Evolutionary conservation across 2,888 invertebrate genomes (phyloP), one percentile per base, ranked within the genome.

Genomic region (Ophion slaviceki): DNA sequence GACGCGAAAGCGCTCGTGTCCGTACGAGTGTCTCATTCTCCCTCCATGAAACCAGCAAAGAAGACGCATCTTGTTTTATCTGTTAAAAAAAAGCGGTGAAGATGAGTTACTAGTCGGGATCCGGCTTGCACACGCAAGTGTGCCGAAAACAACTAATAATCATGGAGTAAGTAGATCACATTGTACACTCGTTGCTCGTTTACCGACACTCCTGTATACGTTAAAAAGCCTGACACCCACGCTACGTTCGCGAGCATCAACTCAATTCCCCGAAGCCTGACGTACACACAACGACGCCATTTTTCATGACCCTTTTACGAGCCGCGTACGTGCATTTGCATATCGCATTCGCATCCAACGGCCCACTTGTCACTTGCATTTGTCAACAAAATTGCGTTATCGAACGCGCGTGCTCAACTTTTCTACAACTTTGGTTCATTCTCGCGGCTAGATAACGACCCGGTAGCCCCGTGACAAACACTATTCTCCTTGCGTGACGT

Each of bases 41-140:
- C 89, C 92, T 92, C 92, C 92, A 94, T 94, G 94, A 91, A 89
- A 90, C 91, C 87, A 76, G 85, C 77, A 88, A 90, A 87, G 87
- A 92, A 91, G 92, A 92, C 90, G 89, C 91, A 82, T 80, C 84
- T 94, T 94, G 94, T 94, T 94, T 94, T 93, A 94, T 92, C 93
- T 91, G 94, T 94, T 94, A 94, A 94, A 93, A 94, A 94, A 92
- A 83, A 85, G 88, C 95, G 95, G 94, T 95, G 95, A 96, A 95
- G 95, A 97, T 97, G 96, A 96, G 95, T 96, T 95, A 96, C 95
- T 97, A 97, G 96, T 96, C 94, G 94, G 92, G 93, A 94, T 94
- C 94, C 93, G 94, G 92, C 95, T 95, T 95, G 96, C 96, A 96
- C 96, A 96, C 96, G 95, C 95, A 94, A 95, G 96, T 96, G 96